Percentiles rank a stretch among this genome's conserved stretches.
Conservation (phyloP, 1,140 invertebrate genomes). For the Macrobrachium rosenbergii region DNA sequence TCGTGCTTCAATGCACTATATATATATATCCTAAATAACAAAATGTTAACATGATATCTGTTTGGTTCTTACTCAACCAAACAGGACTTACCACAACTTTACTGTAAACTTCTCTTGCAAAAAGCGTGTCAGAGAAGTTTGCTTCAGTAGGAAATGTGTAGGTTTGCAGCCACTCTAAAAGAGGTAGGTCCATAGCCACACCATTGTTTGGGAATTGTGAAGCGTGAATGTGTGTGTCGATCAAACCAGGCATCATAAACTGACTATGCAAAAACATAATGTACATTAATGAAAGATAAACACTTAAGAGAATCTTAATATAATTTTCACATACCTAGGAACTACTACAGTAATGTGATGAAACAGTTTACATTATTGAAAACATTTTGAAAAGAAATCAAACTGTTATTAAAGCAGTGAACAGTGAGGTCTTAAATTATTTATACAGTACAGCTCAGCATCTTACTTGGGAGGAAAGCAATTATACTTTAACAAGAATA, state of each 20-base stretch:
- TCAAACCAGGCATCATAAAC: constrained; percentile 88
- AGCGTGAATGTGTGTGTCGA: constrained; percentile 91
- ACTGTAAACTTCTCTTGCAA: constrained; percentile 81
- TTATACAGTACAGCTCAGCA: too few relatives aligned
- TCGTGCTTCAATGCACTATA: background rate
- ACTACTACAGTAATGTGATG: too few relatives aligned
- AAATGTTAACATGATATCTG: background rate
- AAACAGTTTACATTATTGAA: too few relatives aligned
- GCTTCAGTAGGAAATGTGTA: constrained; percentile 90
- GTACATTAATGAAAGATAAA: background rate
- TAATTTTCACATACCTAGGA: background rate
- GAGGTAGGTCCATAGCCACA: constrained; percentile 81
- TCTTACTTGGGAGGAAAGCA: too few relatives aligned
- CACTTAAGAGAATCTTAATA: background rate
- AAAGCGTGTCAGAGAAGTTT: constrained; percentile 79
- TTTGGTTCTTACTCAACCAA: background rate
- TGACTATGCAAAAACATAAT: constrained; percentile 70
- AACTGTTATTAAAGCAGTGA: too few relatives aligned
- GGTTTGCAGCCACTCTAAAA: constrained; percentile 87
- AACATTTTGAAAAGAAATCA: too few relatives aligned
- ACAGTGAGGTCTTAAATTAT: too few relatives aligned
- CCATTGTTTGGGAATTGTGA: constrained; percentile 89
- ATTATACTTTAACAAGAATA: too few relatives aligned
- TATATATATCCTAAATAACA: background rate
- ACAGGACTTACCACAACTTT: constrained; percentile 76